Evolutionary conservation across 2,797 vertebrate genomes (phyloP), one percentile per base, ranked within the genome.

Genomic region (Telmatherina bonti): DNA sequence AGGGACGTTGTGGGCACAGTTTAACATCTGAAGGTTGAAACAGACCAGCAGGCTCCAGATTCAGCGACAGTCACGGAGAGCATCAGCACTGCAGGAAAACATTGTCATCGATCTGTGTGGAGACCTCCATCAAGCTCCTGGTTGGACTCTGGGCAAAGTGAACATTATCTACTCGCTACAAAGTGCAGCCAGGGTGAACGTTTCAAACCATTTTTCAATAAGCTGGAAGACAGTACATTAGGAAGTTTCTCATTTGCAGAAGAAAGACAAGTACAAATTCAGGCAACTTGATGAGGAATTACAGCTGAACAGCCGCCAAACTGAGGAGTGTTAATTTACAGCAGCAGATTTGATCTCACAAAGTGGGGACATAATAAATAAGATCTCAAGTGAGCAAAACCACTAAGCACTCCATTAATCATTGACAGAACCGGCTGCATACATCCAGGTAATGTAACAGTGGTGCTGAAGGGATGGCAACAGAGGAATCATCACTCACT

Each of bases 31-130:
- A 81, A 79, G n/a, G 35, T 57, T 66, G 78, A 74, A 87, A 83
- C 69, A 79, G 76, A 81, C 54, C 67, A 65, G 82, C 64, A 26
- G 30, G 66, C 84, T 80, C 78, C 76, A 24, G 74, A 85, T 76
- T 36, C 65, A 60, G 38, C 0, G 83, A 67, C 87, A 78, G 83
- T 88, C 75, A 62, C 85, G 57, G 85, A 80, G 85, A 83, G 72
- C 74, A 73, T 83, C 77, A 79, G 83, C 88, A 57, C 86, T 71
- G 38, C 82, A 41, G 79, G 83, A 85, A 70, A 81, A 82, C 79
- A 76, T 84, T 85, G 31, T 76, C 85, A 90, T 91, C 76, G 87
- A 91, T 89, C 88, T 78, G 80, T 68, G 74, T 82, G 60, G 73
- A 83, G 84, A 74, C 70, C 74, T 78, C 85, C 84, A 87, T 85